Conservation (phyloP, 2,888 invertebrate genomes). For the Tipula unca region DNA sequence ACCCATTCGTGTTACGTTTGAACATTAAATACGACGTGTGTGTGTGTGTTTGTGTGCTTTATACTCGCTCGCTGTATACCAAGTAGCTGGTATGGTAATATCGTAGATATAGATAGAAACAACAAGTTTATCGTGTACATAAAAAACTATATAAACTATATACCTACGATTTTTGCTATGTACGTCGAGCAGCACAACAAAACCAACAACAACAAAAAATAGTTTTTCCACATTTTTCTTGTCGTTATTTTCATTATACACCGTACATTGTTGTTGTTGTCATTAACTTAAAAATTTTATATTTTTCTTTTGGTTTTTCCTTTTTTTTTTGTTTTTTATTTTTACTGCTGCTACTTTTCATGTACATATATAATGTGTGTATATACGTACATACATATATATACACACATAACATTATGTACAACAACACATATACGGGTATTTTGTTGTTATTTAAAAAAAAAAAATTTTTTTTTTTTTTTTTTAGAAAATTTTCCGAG, state of each 20-base stretch:
- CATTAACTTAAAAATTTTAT: background rate
- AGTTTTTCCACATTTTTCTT: conserved; percentile 14
- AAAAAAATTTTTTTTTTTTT: background rate
- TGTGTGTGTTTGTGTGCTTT: too few relatives aligned
- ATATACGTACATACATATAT: background rate
- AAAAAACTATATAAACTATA: background rate
- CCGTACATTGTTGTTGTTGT: background rate
- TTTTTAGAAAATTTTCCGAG: conserved; percentile 3
- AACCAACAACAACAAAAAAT: background rate
- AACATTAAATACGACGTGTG: background rate
- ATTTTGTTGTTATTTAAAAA: background rate
- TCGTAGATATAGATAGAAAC: background rate
- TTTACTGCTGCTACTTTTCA: background rate
- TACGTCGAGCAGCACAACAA: background rate
- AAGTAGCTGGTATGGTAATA: background rate
- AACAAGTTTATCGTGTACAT: background rate
- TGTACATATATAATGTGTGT: background rate
- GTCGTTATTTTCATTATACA: background rate
- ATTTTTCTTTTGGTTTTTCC: background rate
- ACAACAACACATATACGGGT: background rate
- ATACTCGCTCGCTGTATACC: background rate
- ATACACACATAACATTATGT: background rate
- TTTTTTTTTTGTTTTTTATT: background rate
- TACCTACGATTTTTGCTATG: background rate
- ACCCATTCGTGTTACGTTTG: conserved; percentile 19